Conservation (phyloP, 2,888 invertebrate genomes). For the Eupithecia insigniata region DNA sequence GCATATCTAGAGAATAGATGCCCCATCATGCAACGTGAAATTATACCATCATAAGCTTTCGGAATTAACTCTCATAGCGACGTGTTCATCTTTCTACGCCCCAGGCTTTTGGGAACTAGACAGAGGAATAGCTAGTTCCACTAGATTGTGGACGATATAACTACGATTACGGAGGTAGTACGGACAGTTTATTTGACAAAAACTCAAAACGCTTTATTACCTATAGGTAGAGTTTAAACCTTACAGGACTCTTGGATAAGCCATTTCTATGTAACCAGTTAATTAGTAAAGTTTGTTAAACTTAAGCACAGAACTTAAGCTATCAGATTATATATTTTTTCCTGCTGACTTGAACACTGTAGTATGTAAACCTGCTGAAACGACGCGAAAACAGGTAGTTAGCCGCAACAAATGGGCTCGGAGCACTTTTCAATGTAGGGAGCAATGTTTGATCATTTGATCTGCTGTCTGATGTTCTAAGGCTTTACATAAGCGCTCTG, state of each 20-base stretch:
- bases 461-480: background rate
- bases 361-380: background rate
- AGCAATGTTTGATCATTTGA: background rate
- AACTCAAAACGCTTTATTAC: too few species aligned
- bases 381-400: background rate
- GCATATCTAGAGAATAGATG: conserved; percentile 3
- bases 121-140: background rate
- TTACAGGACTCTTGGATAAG: too few species aligned
- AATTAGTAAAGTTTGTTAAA: too few species aligned
- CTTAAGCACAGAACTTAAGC: too few species aligned
- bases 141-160: background rate
- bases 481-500: background rate
- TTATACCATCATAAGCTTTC: conserved; percentile 20
- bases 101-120: background rate
- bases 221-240: too few species aligned
- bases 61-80: conserved; percentile 11
- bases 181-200: too few species aligned
- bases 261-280: too few species aligned
- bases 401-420: background rate
- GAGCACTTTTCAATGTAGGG: background rate
- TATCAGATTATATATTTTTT: too few species aligned
- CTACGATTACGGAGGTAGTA: background rate
- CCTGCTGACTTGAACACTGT: too few species aligned
- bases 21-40: conserved; percentile 9
- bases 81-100: conserved; percentile 21